Conservation (phyloP, 2,888 invertebrate species). For the Zygogramma bicolorata region DNA sequence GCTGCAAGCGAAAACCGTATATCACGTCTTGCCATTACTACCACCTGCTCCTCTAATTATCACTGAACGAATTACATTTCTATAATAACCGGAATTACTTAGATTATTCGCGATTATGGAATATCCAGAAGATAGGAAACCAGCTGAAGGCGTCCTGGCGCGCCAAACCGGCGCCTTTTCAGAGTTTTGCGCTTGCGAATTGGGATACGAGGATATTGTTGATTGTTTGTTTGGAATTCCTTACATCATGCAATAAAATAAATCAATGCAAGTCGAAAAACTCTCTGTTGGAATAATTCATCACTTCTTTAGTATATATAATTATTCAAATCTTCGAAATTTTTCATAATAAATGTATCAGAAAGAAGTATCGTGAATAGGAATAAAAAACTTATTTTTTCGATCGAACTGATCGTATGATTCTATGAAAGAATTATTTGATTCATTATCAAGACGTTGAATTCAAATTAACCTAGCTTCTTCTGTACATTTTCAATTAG, state of each 20-base stretch:
- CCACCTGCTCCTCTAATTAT: constrained; percentile 7
- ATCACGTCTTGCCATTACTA: not conserved
- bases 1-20: not conserved
- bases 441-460: no score
- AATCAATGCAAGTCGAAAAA: no score
- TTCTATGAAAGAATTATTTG: no score
- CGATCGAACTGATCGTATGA: no score
- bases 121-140: constrained; percentile 13
- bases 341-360: no score
- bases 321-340: no score
- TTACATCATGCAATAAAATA: not conserved
- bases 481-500: no score
- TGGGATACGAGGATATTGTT: not conserved
- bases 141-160: constrained; percentile 13
- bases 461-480: no score
- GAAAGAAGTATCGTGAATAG: no score
- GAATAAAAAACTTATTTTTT: no score
- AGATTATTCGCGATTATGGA: not conserved
- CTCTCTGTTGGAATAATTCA: no score
- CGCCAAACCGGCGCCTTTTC: constrained; percentile 31
- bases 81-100: not conserved
- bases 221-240: not conserved
- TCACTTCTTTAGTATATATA: no score
- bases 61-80: constrained; percentile 4
- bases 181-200: constrained; percentile 30